Percentiles rank a stretch among this genome's conserved stretches.
phyloP scores from a whole-genome alignment of 2,113 vertebrate genomes.

The Clinocottus analis region DNA sequence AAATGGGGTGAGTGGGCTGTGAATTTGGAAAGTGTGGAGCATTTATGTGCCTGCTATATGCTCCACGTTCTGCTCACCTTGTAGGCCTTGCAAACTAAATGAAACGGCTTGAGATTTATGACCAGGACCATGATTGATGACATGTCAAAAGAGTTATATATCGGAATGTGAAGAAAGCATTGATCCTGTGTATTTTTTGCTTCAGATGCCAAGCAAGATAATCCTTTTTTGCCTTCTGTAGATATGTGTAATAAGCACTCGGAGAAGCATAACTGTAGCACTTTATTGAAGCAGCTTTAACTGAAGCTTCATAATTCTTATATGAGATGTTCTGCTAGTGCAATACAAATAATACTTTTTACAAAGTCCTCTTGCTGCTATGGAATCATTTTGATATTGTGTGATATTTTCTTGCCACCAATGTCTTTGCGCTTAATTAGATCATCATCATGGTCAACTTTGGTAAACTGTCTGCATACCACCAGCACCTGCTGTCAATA shows the following conservation, averaged over 20 bases:
- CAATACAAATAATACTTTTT: slow-evolving; percentile 44
- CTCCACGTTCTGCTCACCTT: slow-evolving; percentile 60
- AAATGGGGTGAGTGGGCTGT: slow-evolving; percentile 44
- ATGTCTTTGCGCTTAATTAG: slow-evolving; percentile 41
- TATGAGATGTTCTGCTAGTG: slow-evolving; percentile 48
- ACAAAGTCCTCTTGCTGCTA: slow-evolving; percentile 51
- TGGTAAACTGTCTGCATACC: slow-evolving; percentile 22
- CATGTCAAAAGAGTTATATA: background rate
- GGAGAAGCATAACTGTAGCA: slow-evolving; percentile 58
- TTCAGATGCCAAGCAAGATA: slow-evolving; percentile 72
- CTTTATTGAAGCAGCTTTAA: slow-evolving; percentile 63
- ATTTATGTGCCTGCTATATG: slow-evolving; percentile 69
- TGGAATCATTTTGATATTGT: slow-evolving; percentile 34
- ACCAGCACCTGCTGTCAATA: slow-evolving; percentile 25
- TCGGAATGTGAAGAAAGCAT: slow-evolving; percentile 17
- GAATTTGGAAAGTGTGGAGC: slow-evolving; percentile 47
- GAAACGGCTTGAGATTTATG: slow-evolving; percentile 21
- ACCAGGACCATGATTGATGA: slow-evolving; percentile 19
- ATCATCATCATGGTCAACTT: background rate
- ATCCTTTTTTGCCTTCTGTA: slow-evolving; percentile 66
- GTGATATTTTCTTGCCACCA: slow-evolving; percentile 42
- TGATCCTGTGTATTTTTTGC: slow-evolving; percentile 40
- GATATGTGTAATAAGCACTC: slow-evolving; percentile 27
- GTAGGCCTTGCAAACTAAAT: slow-evolving; percentile 61
- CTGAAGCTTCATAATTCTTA: slow-evolving; percentile 26